Conservation (phyloP, 2,888 invertebrate species). For the Lycocerus yunnanus region DNA sequence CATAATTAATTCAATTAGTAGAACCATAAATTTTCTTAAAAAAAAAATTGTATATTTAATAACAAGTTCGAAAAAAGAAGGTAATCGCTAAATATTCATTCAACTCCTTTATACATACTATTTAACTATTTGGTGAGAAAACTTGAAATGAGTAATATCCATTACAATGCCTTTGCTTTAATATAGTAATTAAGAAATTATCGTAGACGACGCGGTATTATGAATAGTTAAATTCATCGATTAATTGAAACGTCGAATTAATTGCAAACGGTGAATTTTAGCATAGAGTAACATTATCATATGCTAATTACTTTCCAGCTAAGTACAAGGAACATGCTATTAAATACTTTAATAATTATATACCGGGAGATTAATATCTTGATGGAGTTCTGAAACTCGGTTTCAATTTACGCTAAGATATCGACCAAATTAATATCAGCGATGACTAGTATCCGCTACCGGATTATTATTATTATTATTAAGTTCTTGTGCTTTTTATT, state of each 20-base stretch:
- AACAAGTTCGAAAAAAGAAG: not conserved
- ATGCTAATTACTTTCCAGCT: constrained; percentile 44
- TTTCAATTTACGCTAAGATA: constrained; percentile 41
- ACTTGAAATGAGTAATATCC: not conserved
- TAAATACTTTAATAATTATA: constrained; percentile 45
- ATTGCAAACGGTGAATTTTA: constrained; percentile 33
- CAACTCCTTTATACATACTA: not conserved
- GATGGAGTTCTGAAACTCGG: constrained; percentile 42
- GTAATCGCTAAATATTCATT: not conserved
- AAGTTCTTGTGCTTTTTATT: not conserved
- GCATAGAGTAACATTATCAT: constrained; percentile 42
- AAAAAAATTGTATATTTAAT: not conserved
- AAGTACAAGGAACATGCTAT: constrained; percentile 45
- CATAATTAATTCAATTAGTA: not conserved
- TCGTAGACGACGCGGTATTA: not conserved
- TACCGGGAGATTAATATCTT: constrained; percentile 45
- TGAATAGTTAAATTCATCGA: constrained; percentile 17
- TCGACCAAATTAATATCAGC: constrained; percentile 40
- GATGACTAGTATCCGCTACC: constrained; percentile 42
- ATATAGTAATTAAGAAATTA: not conserved
- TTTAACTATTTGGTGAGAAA: not conserved
- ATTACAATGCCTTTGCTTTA: not conserved
- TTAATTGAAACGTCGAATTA: constrained; percentile 31
- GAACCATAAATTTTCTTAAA: not conserved
- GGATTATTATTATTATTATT: constrained; percentile 30